Conservation (phyloP, 2,888 invertebrate genomes). For the Rhamnusium bicolor region DNA sequence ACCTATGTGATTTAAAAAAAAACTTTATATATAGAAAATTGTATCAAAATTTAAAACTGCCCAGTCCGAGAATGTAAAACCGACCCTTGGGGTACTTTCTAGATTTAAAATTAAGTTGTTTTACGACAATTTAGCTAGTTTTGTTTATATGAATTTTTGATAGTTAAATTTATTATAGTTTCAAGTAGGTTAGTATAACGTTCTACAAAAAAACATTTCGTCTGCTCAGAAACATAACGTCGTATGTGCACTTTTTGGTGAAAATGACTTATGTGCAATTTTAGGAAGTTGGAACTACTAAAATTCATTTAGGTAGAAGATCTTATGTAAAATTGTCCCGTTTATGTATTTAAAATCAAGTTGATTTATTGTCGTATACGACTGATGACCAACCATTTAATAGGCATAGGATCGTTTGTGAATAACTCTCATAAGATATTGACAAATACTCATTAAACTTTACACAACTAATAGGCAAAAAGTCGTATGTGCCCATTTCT, state of each 20-base stretch:
- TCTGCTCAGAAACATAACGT: neutral
- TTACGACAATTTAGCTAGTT: too few species aligned
- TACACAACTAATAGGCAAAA: slow-evolving; percentile 1
- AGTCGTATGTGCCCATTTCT: neutral
- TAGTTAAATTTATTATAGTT: too few species aligned
- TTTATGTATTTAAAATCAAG: slow-evolving; percentile 6
- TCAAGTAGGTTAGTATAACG: too few species aligned
- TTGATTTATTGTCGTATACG: neutral
- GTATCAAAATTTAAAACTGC: too few species aligned
- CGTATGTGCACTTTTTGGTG: neutral
- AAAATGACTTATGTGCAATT: slow-evolving; percentile 4
- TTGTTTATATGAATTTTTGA: too few species aligned
- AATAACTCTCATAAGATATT: neutral
- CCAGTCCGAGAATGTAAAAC: too few species aligned
- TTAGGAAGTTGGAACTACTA: neutral
- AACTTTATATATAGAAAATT: too few species aligned
- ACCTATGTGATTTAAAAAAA: too few species aligned
- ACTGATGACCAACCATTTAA: slow-evolving; percentile 2
- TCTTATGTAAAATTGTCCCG: slow-evolving; percentile 1
- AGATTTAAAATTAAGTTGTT: too few species aligned
- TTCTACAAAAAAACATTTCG: too few species aligned
- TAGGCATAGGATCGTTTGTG: neutral
- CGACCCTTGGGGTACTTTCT: too few species aligned
- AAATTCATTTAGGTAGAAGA: slow-evolving; percentile 9
- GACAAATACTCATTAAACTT: neutral